A percentile compares a stretch with the other conserved stretches of the same genome.
phyloP scores from a whole-genome alignment of 2,113 vertebrate species.

The Mormyrus lacerda region DNA sequence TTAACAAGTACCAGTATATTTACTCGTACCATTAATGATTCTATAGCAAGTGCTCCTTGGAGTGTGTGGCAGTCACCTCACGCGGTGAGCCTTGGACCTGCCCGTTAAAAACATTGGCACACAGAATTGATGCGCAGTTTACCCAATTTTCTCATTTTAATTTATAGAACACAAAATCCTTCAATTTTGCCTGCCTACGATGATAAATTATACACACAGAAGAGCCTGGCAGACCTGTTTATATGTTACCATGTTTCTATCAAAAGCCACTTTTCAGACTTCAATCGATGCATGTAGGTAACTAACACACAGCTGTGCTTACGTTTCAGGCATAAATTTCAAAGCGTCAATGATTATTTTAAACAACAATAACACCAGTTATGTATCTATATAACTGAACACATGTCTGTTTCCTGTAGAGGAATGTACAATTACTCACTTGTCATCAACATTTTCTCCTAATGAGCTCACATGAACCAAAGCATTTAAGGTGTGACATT shows the following conservation, averaged over 20 bases:
- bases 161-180: not conserved
- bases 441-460: not conserved
- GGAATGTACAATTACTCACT: conserved; percentile 6
- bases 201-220: not conserved
- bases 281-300: not conserved
- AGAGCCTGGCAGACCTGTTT: not conserved
- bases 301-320: not conserved
- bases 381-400: not conserved
- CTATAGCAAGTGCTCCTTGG: not conserved
- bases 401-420: not conserved
- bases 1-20: not conserved
- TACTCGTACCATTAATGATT: not conserved
- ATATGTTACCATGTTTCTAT: not conserved
- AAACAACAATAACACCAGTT: not conserved
- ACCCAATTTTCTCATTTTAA: not conserved
- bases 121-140: not conserved
- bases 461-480: not conserved
- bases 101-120: not conserved
- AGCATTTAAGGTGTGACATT: not conserved
- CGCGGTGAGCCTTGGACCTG: not conserved
- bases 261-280: not conserved
- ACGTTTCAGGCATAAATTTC: not conserved
- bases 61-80: not conserved
- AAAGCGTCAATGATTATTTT: not conserved
- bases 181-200: not conserved